These are phyloP conservation scores for Typhlichthys subterraneus DNA, from an alignment of 2,797 vertebrate genomes.

Conservation along the genomic window DNA sequence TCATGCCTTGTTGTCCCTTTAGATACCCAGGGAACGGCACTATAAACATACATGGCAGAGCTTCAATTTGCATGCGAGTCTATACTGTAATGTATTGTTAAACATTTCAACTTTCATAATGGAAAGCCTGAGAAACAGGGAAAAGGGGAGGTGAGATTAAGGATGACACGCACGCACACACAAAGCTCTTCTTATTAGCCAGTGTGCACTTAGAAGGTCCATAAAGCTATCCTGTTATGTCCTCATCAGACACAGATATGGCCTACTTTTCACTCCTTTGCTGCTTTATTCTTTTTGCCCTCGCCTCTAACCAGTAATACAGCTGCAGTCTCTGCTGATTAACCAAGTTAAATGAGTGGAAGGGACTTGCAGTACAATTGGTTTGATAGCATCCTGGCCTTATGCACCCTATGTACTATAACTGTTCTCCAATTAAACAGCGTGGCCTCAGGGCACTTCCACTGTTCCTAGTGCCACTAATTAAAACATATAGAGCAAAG, in stretches of 20 bases:
- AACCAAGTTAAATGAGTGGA: not conserved
- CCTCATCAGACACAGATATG: too few species aligned
- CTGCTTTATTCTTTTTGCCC: too few species aligned
- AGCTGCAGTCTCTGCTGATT: too few species aligned
- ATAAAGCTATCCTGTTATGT: not conserved
- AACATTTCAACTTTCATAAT: not conserved
- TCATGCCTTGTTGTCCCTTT: too few species aligned
- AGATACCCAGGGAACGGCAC: too few species aligned
- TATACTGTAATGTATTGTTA: too few species aligned
- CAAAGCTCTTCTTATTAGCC: not conserved
- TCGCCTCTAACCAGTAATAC: too few species aligned
- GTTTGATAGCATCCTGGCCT: constrained; percentile 28
- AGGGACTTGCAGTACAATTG: constrained; percentile 30
- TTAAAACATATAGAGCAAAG: constrained; percentile 51
- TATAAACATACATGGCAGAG: too few species aligned
- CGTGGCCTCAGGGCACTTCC: constrained; percentile 41
- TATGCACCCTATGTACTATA: constrained; percentile 24
- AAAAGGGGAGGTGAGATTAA: not conserved
- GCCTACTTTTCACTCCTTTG: too few species aligned
- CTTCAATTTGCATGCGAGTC: too few species aligned
- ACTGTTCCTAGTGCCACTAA: constrained; percentile 7
- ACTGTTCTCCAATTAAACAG: constrained; percentile 42
- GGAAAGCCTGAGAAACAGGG: not conserved
- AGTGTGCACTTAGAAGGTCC: not conserved
- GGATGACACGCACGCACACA: not conserved